These are phyloP conservation scores for Aricia agestis DNA, from an alignment of 1,140 invertebrate species.

Conservation along the genomic window DNA sequence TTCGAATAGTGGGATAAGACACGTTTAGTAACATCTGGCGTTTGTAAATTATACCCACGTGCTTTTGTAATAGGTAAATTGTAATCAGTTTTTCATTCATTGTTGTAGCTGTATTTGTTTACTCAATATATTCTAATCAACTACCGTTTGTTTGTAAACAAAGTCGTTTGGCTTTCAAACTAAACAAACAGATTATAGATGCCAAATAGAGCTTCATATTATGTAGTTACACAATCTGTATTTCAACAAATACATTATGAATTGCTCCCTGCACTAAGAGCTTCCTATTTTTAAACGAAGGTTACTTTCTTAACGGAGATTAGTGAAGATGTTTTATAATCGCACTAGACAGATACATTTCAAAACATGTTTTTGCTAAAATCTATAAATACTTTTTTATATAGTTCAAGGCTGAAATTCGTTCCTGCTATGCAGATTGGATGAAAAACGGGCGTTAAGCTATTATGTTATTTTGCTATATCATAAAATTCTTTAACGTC, in stretches of 20 bases:
- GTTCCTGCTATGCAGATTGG: constrained; percentile 9
- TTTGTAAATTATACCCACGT: no score
- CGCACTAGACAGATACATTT: not conserved
- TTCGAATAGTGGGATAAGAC: no score
- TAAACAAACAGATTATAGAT: not conserved
- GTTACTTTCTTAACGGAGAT: not conserved
- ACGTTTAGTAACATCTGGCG: no score
- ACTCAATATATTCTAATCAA: not conserved
- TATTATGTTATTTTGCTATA: not conserved
- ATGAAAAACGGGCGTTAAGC: not conserved
- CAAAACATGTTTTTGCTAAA: not conserved
- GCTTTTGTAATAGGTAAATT: not conserved
- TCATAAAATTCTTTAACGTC: not conserved
- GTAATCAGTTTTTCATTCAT: not conserved
- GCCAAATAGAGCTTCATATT: not conserved
- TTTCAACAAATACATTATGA: not conserved
- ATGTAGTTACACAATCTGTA: not conserved
- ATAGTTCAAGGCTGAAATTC: constrained; percentile 8
- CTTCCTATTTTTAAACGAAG: not conserved
- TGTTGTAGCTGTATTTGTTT: not conserved
- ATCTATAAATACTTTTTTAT: constrained; percentile 8
- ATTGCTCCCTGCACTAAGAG: not conserved
- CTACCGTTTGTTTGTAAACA: not conserved
- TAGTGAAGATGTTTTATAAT: not conserved
- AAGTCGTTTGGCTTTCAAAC: not conserved